Conservation (phyloP, 2,113 vertebrate genomes). For the Calyptommatus sinebrachiatus region DNA sequence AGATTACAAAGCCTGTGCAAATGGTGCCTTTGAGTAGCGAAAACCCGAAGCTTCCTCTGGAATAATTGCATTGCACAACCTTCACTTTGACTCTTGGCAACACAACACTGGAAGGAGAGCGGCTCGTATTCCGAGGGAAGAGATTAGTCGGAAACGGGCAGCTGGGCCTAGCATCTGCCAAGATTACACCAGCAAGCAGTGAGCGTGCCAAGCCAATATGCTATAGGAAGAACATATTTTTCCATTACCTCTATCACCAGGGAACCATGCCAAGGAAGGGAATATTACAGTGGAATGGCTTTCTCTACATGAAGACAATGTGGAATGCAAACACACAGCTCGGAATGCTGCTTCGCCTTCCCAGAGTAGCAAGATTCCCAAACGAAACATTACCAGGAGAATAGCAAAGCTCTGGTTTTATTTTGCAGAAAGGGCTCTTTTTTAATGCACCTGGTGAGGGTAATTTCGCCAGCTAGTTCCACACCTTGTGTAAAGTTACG, state of each 20-base stretch:
- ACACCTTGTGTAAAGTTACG: fast-evolving
- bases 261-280: conserved; percentile 19
- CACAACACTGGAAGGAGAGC: neutral
- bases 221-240: conserved; percentile 19
- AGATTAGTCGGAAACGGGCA: conserved; percentile 19
- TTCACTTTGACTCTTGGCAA: conserved; percentile 19
- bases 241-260: neutral
- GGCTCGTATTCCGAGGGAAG: neutral
- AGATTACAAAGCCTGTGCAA: too few relatives aligned
- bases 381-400: neutral
- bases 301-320: neutral
- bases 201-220: conserved; percentile 31
- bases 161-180: conserved; percentile 36
- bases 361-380: neutral
- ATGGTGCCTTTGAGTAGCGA: too few relatives aligned
- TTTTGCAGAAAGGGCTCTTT: neutral
- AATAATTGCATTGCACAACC: neutral
- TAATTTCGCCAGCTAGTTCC: neutral
- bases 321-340: conserved; percentile 9
- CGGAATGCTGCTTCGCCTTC: conserved; percentile 1
- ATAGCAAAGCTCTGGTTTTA: neutral
- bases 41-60: too few relatives aligned
- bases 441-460: neutral
- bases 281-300: neutral
- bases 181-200: neutral